Percentiles rank a stretch among this genome's conserved stretches.
These are phyloP conservation scores for Conus ventricosus DNA, from an alignment of 1,140 invertebrate species.

Conservation along the genomic window DNA sequence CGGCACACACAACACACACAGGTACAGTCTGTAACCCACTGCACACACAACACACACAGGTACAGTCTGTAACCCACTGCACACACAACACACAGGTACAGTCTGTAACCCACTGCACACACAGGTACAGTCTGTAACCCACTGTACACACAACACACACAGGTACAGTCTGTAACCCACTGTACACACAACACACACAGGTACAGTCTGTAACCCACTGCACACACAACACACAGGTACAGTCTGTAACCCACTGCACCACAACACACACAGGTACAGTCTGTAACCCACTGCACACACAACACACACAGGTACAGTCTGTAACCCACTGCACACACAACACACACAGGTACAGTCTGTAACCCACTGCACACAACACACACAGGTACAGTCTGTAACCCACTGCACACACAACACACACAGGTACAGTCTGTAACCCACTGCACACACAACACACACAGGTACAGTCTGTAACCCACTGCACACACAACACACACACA, in stretches of 20 bases:
- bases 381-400: constrained; percentile 75
- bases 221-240: neutral
- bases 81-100: neutral
- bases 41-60: constrained; percentile 71
- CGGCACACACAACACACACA: constrained; percentile 58
- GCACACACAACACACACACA: too few species aligned
- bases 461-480: neutral
- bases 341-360: constrained; percentile 79
- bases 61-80: constrained; percentile 63
- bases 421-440: constrained; percentile 73
- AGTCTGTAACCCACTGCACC: neutral
- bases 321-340: constrained; percentile 75
- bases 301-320: constrained; percentile 53
- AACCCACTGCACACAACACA: constrained; percentile 75
- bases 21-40: constrained; percentile 74
- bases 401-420: constrained; percentile 61
- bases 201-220: constrained; percentile 63
- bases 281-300: too few species aligned
- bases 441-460: neutral
- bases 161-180: constrained; percentile 79
- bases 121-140: constrained; percentile 74
- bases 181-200: constrained; percentile 47
- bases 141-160: constrained; percentile 74
- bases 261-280: neutral
- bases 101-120: neutral